A percentile compares a stretch with the other conserved stretches of the same genome.
phyloP scores from a whole-genome alignment of 53 echinoderm and acorn worm genomes.

The Glandiceps talaboti region DNA sequence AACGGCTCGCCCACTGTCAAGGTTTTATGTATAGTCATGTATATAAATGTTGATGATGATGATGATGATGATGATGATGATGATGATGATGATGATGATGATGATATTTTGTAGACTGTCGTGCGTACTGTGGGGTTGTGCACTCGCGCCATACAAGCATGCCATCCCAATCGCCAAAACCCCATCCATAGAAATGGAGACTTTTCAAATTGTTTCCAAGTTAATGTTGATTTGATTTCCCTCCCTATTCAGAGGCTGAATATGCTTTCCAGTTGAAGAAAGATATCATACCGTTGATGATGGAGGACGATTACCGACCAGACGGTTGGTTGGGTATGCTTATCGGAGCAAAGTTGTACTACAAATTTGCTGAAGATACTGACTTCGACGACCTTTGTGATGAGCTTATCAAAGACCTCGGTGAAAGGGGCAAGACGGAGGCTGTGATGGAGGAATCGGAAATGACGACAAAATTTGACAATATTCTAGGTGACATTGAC shows the following conservation, averaged over 20 bases:
- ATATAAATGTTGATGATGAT: too few species aligned
- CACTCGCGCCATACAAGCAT: too few species aligned
- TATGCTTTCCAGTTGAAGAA: slow-evolving; percentile 85
- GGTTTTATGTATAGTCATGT: too few species aligned
- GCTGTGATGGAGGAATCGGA: neutral
- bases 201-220: too few species aligned
- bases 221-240: neutral
- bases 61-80: slow-evolving; percentile 19
- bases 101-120: too few species aligned
- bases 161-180: too few species aligned
- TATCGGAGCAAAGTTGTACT: slow-evolving; percentile 84
- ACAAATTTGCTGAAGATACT: slow-evolving; percentile 62
- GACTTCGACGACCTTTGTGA: slow-evolving; percentile 26
- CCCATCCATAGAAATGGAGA: too few species aligned
- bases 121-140: too few species aligned
- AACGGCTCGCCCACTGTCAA: too few species aligned
- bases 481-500: neutral
- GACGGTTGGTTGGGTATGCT: slow-evolving; percentile 94
- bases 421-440: slow-evolving; percentile 16
- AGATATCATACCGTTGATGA: slow-evolving; percentile 80
- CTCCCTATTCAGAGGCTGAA: slow-evolving; percentile 59
- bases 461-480: neutral
- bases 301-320: slow-evolving; percentile 79
- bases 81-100: slow-evolving; percentile 17
- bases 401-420: slow-evolving; percentile 38